Percentiles rank a stretch among this genome's conserved stretches.
Conservation (phyloP, 2,888 invertebrate genomes). For the Eugnorisma glareosa region DNA sequence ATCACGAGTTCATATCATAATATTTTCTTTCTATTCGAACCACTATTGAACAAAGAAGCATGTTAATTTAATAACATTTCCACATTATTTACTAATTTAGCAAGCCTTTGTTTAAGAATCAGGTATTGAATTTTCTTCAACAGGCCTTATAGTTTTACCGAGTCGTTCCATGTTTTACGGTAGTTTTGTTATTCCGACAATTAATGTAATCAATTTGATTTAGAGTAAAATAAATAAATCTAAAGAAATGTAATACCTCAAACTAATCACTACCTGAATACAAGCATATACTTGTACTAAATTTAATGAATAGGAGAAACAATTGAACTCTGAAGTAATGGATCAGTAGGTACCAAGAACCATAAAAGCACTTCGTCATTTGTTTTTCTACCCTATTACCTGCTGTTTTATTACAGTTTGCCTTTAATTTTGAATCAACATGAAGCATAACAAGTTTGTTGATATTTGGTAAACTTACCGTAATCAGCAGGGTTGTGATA, state of each 20-base stretch:
- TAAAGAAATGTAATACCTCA: background rate
- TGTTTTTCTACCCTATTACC: background rate
- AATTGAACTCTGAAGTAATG: background rate
- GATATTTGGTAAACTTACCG: constrained; percentile 88
- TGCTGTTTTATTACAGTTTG: background rate
- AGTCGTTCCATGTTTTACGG: constrained; percentile 22
- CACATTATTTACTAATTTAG: constrained; percentile 1
- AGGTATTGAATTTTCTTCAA: constrained; percentile 23
- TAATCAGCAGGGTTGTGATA: constrained; percentile 99
- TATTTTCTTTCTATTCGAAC: constrained; percentile 11
- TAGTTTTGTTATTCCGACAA: constrained; percentile 17
- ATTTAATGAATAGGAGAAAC: background rate
- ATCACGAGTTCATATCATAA: background rate
- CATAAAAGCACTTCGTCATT: background rate
- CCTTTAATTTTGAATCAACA: constrained; percentile 10
- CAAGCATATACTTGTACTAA: background rate
- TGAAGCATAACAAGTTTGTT: background rate
- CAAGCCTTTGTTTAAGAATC: constrained; percentile 32
- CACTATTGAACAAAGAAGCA: background rate
- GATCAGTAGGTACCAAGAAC: background rate
- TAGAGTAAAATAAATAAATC: background rate
- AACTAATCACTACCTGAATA: background rate
- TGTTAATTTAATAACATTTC: constrained; percentile 21
- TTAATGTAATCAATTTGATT: constrained; percentile 18
- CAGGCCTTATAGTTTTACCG: constrained; percentile 20